Percentiles rank a stretch among this genome's conserved stretches.
Conservation (phyloP, 2,113 vertebrate genomes). For the Orthonyx spaldingii region DNA sequence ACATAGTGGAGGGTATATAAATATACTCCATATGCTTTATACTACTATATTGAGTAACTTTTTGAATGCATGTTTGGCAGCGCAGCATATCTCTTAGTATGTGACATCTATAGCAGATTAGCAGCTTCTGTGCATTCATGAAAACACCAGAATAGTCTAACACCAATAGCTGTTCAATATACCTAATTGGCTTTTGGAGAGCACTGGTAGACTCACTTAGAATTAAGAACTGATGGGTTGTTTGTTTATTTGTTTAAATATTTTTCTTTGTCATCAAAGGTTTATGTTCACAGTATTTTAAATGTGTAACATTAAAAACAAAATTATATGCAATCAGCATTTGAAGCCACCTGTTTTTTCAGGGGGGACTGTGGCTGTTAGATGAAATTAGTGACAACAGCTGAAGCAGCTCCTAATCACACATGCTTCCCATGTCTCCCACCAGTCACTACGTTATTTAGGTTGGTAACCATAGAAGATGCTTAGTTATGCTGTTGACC, state of each 20-base stretch:
- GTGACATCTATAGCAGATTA: neutral
- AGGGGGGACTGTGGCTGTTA: neutral
- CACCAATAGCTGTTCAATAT: neutral
- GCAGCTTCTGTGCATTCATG: neutral
- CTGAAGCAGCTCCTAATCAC: neutral
- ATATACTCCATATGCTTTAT: conserved; percentile 34
- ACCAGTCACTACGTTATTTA: neutral
- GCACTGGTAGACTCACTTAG: neutral
- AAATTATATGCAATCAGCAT: neutral
- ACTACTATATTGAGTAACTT: neutral
- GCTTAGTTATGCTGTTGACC: neutral
- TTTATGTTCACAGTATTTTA: neutral
- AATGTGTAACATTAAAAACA: neutral
- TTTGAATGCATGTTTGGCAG: neutral
- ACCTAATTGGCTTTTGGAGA: neutral
- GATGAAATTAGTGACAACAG: neutral
- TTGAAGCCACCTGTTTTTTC: neutral
- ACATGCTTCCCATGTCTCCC: neutral
- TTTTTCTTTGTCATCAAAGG: neutral
- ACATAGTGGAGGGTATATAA: conserved; percentile 5
- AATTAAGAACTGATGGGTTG: neutral
- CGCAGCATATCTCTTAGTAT: neutral
- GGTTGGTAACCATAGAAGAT: neutral
- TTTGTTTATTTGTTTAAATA: neutral
- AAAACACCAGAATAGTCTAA: neutral